Evolutionary conservation across 2,113 vertebrate genomes (phyloP).

Genomic region (Plestiodon gilberti): DNA sequence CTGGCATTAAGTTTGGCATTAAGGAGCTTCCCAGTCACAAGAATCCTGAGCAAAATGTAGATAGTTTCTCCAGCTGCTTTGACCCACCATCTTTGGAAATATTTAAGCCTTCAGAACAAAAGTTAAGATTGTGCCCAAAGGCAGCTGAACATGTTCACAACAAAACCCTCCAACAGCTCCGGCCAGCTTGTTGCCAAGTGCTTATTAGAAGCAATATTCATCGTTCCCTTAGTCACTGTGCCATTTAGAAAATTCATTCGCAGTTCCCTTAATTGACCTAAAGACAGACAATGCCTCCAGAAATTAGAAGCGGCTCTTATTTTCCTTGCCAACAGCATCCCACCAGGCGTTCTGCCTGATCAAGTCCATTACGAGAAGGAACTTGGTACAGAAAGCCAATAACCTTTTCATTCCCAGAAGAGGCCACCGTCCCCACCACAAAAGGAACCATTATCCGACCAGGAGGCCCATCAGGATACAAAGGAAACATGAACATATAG

Average conservation of each 20-base stretch:
- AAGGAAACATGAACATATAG: not conserved
- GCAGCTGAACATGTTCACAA: not conserved
- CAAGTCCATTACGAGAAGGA: not conserved
- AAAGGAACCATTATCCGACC: not conserved
- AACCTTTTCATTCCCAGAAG: slow-evolving; percentile 19
- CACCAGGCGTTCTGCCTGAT: slow-evolving; percentile 19
- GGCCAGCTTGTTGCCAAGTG: not conserved
- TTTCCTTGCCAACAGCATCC: slow-evolving; percentile 28
- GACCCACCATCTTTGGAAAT: not conserved
- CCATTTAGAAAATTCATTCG: not conserved
- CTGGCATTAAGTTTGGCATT: too few species aligned
- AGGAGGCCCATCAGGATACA: not conserved
- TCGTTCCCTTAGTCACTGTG: fast-evolving
- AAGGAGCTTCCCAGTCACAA: not conserved
- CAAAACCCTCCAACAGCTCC: not conserved
- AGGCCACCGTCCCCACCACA: slow-evolving; percentile 1
- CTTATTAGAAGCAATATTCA: not conserved
- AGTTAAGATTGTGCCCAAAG: not conserved
- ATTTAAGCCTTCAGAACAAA: not conserved
- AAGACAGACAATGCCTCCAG: slow-evolving; percentile 6
- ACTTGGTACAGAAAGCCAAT: not conserved
- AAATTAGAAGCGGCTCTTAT: not conserved
- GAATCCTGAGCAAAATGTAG: not conserved
- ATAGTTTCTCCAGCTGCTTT: not conserved
- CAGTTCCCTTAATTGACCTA: slow-evolving; percentile 10